Conservation (phyloP, 1,140 invertebrate genomes). For the Teleopsis dalmanni region DNA sequence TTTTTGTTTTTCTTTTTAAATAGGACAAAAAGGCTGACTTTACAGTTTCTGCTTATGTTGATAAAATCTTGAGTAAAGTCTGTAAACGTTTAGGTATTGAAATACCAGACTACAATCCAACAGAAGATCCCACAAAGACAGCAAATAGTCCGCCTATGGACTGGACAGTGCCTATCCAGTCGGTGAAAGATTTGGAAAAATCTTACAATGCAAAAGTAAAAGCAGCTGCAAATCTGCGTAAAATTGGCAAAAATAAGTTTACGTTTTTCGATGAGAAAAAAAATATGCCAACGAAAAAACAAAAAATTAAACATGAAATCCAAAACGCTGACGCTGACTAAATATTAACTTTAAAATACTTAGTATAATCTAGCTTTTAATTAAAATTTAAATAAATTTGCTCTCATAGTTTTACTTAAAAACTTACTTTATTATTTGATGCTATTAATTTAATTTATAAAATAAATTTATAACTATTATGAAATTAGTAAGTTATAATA, state of each 20-base stretch:
- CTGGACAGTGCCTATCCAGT: conserved; percentile 53
- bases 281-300: not conserved
- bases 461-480: no score
- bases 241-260: conserved; percentile 4
- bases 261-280: conserved; percentile 1
- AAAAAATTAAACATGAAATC: conserved; percentile 1
- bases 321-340: not conserved
- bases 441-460: no score
- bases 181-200: conserved; percentile 25
- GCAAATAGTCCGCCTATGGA: conserved; percentile 44
- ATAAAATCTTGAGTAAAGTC: conserved; percentile 71
- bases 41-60: conserved; percentile 83
- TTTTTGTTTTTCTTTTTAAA: conserved; percentile 35
- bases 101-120: conserved; percentile 60
- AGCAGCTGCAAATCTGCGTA: conserved; percentile 6
- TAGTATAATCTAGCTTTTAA: no score
- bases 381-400: no score
- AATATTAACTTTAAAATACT: no score
- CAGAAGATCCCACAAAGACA: conserved; percentile 60
- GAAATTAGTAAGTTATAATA: no score
- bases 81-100: conserved; percentile 65
- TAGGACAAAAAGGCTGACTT: conserved; percentile 90
- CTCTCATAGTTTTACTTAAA: no score
- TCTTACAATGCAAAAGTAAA: conserved; percentile 23
- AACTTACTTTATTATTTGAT: no score